These are phyloP conservation scores for Meriones unguiculatus DNA, from an alignment of 2,113 vertebrate genomes.

Conservation along the genomic window DNA sequence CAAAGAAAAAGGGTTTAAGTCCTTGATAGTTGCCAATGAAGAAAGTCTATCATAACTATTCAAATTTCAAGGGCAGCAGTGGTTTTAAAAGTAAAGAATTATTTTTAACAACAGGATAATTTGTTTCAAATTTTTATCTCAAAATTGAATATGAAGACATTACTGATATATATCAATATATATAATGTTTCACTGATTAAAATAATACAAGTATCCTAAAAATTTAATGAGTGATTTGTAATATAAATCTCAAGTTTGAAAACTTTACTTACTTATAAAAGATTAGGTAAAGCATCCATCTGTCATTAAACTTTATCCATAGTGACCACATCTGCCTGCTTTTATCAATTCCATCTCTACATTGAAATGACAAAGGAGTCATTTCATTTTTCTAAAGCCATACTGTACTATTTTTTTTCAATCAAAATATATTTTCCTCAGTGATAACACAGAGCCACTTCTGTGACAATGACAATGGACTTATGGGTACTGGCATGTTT, in stretches of 20 bases:
- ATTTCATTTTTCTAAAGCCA: conserved; percentile 79
- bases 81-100: conserved; percentile 71
- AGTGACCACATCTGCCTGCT: conserved; percentile 32
- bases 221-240: conserved; percentile 12
- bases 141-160: background rate
- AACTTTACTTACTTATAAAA: conserved; percentile 66
- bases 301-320: background rate
- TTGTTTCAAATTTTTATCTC: background rate
- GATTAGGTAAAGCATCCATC: conserved; percentile 58
- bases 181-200: background rate
- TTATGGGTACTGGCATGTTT: conserved; percentile 84
- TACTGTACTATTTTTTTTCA: conserved; percentile 80
- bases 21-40: conserved; percentile 75
- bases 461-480: conserved; percentile 74
- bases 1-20: conserved; percentile 74
- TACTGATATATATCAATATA: background rate
- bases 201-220: background rate
- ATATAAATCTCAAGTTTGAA: background rate
- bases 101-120: conserved; percentile 38
- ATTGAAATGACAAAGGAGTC: conserved; percentile 69
- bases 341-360: conserved; percentile 71
- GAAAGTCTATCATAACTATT: conserved; percentile 58
- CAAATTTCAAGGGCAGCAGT: conserved; percentile 70
- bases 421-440: conserved; percentile 81
- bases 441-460: conserved; percentile 81